These are phyloP conservation scores for Tipula helvola DNA, from an alignment of 2,888 invertebrate genomes.

Conservation along the genomic window DNA sequence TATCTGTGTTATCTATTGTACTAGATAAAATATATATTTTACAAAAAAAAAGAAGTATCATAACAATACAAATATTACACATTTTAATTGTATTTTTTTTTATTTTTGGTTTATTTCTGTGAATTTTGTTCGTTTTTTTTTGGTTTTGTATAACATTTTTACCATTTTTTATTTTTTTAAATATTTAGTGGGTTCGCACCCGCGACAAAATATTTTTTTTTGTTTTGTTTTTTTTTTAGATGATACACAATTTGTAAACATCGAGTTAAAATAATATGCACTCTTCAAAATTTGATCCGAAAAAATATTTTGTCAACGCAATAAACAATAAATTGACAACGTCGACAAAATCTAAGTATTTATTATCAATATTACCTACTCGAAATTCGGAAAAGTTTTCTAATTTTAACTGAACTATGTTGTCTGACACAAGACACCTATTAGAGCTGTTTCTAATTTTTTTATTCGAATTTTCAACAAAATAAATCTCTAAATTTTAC, in stretches of 20 bases:
- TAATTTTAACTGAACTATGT: no score
- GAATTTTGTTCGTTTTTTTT: background rate
- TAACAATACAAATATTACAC: background rate
- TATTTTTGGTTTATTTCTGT: background rate
- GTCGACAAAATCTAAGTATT: no score
- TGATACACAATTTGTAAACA: background rate
- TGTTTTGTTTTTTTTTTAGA: background rate
- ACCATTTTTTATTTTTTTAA: background rate
- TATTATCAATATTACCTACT: no score
- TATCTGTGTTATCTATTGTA: conserved; percentile 5
- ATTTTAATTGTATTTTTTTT: background rate
- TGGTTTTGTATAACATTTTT: background rate
- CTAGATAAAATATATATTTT: conserved; percentile 1
- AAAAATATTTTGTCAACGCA: no score
- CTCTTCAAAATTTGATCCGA: no score
- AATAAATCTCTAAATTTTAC: no score
- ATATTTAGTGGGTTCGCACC: background rate
- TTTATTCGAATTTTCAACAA: no score
- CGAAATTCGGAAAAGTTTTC: no score
- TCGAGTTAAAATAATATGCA: no score
- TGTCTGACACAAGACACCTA: no score
- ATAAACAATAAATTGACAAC: no score
- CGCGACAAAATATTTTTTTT: background rate
- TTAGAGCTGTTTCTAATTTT: no score
- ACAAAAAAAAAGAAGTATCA: background rate